These are phyloP conservation scores for Sander lucioperca DNA, from an alignment of 2,113 vertebrate species.

Conservation along the genomic window DNA sequence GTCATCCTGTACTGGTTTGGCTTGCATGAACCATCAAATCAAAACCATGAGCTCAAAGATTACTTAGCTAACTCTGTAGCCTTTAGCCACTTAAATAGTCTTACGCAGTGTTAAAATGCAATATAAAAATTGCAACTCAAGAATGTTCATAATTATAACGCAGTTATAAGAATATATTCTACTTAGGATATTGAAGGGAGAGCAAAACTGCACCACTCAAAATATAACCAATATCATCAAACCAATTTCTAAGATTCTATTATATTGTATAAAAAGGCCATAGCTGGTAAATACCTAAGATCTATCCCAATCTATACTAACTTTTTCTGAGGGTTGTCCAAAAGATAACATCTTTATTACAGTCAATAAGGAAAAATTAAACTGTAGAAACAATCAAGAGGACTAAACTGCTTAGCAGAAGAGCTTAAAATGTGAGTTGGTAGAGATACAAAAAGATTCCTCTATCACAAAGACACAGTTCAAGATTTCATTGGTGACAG, in stretches of 20 bases:
- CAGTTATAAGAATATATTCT: conserved; percentile 50
- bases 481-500: conserved; percentile 56
- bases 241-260: conserved; percentile 65
- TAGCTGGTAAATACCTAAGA: conserved; percentile 56
- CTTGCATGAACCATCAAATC: conserved; percentile 34
- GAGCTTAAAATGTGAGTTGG: conserved; percentile 47
- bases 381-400: conserved; percentile 42
- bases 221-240: conserved; percentile 66
- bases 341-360: conserved; percentile 52
- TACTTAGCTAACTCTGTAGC: conserved; percentile 24
- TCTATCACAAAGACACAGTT: conserved; percentile 41
- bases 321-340: conserved; percentile 37
- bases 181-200: conserved; percentile 39
- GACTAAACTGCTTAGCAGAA: conserved; percentile 46
- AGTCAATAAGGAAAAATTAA: conserved; percentile 48
- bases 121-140: conserved; percentile 53
- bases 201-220: conserved; percentile 60
- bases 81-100: conserved; percentile 38
- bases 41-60: conserved; percentile 50
- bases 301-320: conserved; percentile 56
- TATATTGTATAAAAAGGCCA: conserved; percentile 62
- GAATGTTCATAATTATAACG: conserved; percentile 44
- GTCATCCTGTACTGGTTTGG: conserved; percentile 34
- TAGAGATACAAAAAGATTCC: conserved; percentile 52
- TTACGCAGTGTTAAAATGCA: conserved; percentile 61